Base-by-base conservation (phyloP, 1,140 invertebrate species). In the Caenorhabditis remanei region DNA sequence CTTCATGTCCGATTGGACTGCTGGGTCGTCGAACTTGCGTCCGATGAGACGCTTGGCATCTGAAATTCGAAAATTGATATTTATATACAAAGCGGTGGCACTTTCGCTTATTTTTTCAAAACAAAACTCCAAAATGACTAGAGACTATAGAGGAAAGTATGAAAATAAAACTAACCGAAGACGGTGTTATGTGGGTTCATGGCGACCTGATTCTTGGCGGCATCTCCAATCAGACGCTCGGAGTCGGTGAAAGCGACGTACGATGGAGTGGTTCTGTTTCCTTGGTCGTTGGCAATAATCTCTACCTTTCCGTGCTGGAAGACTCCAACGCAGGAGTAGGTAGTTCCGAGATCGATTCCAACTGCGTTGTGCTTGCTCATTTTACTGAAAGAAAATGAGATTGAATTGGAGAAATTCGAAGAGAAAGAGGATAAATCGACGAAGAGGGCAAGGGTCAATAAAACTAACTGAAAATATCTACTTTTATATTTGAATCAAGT, bases 181-280 rank as follows among this genome's bases (percentile, higher is more conserved):
- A 94, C 91, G 4, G 96, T 96, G 92, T 97, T 97, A 88, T 94
- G 94, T 16, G 96, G 96, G 93, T 97, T 97, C 95, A 96, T 96
- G 11, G 96, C 95, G 14, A 95, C 95, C 91, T 96, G 94, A 93
- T 98, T 98, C 93, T 98, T 98, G 90, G 97, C 97, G 87, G 97
- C 96, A 95, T 98, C 97, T 86, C 97, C 97, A 93, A 98, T 97
- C 89, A 98, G 95, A 93, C 97, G 96, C 93, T 99, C 97, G 7
- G 96, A 97, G 92, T 98, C 97, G 82, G 96, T 98, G 94, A 99
- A 98, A 87, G 97, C 97, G 67, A 99, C 97, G 95, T 98, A 98
- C 86, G 96, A 97, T 83, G 97, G 97, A 85, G 97, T 99, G 53
- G 97, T 99, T 91, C 97, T 94, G 94, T 99, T 99, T 93, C 97